Evolutionary conservation across 2,113 vertebrate genomes (phyloP).

Genomic region (Garra rufa): DNA sequence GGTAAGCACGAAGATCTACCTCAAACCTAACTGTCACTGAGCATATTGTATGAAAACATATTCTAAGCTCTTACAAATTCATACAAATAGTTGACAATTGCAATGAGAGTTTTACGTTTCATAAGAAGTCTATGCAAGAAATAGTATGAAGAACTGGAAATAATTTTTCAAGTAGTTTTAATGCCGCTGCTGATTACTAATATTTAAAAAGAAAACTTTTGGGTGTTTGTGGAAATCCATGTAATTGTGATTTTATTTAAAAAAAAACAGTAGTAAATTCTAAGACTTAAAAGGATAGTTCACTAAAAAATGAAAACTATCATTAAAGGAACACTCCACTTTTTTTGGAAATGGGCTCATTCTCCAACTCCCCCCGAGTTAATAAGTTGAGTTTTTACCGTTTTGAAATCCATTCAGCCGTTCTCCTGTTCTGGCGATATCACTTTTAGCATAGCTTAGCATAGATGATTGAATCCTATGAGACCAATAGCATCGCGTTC

Average conservation of each 20-base stretch:
- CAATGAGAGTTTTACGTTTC: no score
- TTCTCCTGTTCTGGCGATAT: no score
- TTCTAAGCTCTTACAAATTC: neutral
- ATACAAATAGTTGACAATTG: neutral
- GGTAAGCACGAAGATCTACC: neutral
- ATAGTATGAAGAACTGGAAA: neutral
- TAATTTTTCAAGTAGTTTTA: neutral
- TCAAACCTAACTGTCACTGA: neutral
- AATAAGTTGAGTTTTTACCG: no score
- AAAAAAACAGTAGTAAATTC: neutral
- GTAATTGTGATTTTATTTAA: neutral
- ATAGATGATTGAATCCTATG: no score
- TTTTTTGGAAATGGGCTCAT: no score
- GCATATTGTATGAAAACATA: no score
- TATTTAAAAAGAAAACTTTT: neutral
- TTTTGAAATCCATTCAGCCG: no score
- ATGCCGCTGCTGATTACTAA: neutral
- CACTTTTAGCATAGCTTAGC: no score
- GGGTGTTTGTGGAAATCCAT: neutral
- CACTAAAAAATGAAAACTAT: no score
- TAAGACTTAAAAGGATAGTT: neutral
- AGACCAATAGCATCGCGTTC: no score
- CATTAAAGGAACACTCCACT: no score
- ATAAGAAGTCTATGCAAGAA: neutral
- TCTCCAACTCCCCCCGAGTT: no score